Conservation (phyloP, 2,888 invertebrate genomes). For the Onthophagus sagittarius region DNA sequence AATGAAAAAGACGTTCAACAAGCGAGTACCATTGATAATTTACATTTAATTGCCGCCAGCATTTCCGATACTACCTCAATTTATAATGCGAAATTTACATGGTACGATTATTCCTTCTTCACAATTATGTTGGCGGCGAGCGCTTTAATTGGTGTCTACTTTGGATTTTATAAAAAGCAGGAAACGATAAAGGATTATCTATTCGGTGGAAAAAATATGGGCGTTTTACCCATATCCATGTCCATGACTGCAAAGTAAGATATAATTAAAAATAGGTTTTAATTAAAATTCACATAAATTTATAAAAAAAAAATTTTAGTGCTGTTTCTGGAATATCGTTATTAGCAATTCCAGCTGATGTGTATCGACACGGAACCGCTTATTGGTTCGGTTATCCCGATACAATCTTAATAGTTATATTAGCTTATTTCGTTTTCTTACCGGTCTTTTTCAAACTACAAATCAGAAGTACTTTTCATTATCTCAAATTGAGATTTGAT, state of each 20-base stretch:
- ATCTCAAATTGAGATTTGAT: slow-evolving; percentile 62
- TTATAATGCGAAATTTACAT: slow-evolving; percentile 43
- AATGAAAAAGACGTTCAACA: background rate
- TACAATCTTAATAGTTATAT: slow-evolving; percentile 36
- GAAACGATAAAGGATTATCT: slow-evolving; percentile 66
- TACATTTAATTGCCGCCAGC: background rate
- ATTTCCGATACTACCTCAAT: background rate
- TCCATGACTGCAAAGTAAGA: slow-evolving; percentile 70
- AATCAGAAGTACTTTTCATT: slow-evolving; percentile 66
- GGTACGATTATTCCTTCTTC: slow-evolving; percentile 58
- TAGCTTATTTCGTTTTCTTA: slow-evolving; percentile 27
- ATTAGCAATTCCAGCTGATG: slow-evolving; percentile 69
- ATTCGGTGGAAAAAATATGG: slow-evolving; percentile 70
- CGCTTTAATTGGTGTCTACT: slow-evolving; percentile 57
- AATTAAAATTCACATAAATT: slow-evolving; percentile 1
- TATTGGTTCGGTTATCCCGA: slow-evolving; percentile 51
- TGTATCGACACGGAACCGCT: slow-evolving; percentile 67
- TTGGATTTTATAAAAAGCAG: slow-evolving; percentile 58
- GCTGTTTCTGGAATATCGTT: slow-evolving; percentile 72
- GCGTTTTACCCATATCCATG: slow-evolving; percentile 68
- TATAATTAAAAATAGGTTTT: too few relatives aligned
- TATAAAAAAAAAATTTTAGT: slow-evolving; percentile 47
- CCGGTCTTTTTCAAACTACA: slow-evolving; percentile 58
- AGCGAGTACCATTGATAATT: background rate
- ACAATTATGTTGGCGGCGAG: slow-evolving; percentile 52